phyloP scores from a whole-genome alignment of 2,888 invertebrate genomes.

The Rapana venosa region DNA sequence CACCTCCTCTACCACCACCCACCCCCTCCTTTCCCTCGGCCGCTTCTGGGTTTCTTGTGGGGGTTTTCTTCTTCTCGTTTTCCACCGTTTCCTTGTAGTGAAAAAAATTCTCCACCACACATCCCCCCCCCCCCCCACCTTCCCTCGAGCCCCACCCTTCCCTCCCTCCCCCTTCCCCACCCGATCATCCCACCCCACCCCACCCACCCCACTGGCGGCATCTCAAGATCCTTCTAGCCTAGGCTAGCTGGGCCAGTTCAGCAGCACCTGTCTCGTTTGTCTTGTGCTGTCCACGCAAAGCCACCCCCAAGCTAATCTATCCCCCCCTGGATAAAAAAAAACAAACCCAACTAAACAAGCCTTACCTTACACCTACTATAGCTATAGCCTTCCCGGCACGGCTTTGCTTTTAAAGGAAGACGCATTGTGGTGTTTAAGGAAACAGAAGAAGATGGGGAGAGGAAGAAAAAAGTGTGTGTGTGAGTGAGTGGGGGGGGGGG shows the following conservation, averaged over 20 bases:
- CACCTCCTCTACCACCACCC: not conserved
- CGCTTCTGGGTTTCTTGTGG: no score
- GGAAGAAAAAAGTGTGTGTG: not conserved
- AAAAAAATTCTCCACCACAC: no score
- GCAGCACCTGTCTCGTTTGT: slow-evolving; percentile 14
- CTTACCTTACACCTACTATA: no score
- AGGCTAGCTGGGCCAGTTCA: not conserved
- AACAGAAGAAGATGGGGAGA: not conserved
- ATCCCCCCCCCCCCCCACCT: no score
- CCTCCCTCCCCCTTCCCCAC: no score
- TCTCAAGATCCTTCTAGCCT: not conserved
- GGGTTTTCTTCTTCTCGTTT: no score
- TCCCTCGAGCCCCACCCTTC: no score
- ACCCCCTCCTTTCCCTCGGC: not conserved
- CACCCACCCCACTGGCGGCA: no score
- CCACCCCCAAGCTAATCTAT: not conserved
- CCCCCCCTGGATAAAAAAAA: not conserved
- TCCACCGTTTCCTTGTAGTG: not conserved
- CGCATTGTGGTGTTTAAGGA: not conserved
- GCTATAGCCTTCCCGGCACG: no score
- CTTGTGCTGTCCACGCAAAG: not conserved
- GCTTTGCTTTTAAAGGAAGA: no score
- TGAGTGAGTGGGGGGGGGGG: not conserved
- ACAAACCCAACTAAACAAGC: no score
- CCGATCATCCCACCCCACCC: no score